Percentiles rank a stretch among this genome's conserved stretches.
phyloP scores from a whole-genome alignment of 2,888 invertebrate species.

The Glaucopsyche alexis region DNA sequence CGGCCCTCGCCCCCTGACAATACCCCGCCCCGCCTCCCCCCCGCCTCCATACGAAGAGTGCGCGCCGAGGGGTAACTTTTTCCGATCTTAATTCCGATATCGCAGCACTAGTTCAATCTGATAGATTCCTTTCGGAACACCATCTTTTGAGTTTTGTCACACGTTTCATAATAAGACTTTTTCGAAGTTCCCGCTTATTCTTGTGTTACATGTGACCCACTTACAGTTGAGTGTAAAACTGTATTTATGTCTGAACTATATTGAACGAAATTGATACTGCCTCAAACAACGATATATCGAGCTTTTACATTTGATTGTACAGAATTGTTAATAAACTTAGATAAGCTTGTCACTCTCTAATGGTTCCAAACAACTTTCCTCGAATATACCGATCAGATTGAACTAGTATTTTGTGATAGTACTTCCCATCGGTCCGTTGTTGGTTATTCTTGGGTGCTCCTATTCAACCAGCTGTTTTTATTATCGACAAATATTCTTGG shows the following conservation, averaged over 20 bases:
- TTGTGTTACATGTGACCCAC: neutral
- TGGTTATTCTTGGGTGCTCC: neutral
- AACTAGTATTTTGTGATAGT: slow-evolving; percentile 1
- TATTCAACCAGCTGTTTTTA: neutral
- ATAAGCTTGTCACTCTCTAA: neutral
- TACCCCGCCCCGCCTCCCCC: slow-evolving; percentile 33
- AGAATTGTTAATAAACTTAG: neutral
- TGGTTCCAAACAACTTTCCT: neutral
- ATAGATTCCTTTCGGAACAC: too few species aligned
- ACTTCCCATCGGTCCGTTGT: neutral
- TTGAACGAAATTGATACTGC: slow-evolving; percentile 2
- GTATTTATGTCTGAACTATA: neutral
- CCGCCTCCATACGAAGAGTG: slow-evolving; percentile 25
- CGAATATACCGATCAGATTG: neutral
- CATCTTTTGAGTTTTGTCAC: neutral
- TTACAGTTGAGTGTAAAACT: slow-evolving; percentile 16
- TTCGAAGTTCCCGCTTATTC: neutral
- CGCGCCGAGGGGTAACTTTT: slow-evolving; percentile 26
- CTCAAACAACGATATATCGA: slow-evolving; percentile 20
- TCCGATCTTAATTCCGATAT: neutral
- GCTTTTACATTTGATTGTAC: slow-evolving; percentile 22
- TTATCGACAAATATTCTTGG: neutral
- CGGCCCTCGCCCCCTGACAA: slow-evolving; percentile 45
- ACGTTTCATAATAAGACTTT: neutral
- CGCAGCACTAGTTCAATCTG: neutral